These are phyloP conservation scores for Gallinago media DNA, from an alignment of 2,113 vertebrate species.

Conservation along the genomic window DNA sequence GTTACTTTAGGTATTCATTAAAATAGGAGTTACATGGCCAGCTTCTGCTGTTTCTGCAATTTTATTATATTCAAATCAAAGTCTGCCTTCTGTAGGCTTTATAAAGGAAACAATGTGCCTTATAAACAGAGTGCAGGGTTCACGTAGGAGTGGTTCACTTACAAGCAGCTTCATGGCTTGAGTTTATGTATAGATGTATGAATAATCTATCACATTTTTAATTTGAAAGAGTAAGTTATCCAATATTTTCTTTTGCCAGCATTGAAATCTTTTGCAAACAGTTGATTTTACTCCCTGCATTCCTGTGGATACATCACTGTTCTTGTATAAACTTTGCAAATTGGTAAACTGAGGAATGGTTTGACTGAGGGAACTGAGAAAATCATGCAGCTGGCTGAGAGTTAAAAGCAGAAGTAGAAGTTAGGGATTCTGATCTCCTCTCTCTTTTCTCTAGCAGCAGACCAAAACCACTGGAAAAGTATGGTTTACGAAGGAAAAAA, in stretches of 20 bases:
- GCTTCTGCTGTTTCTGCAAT: constrained; percentile 62
- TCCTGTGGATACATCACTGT: background rate
- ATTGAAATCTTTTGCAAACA: background rate
- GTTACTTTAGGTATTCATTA: constrained; percentile 65
- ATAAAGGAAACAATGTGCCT: constrained; percentile 39
- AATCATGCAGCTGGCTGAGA: background rate
- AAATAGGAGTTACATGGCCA: constrained; percentile 41
- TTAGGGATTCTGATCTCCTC: background rate
- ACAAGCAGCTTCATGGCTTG: constrained; percentile 15
- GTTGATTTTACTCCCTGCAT: background rate
- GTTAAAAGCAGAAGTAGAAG: background rate
- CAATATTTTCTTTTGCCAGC: background rate
- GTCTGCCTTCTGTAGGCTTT: constrained; percentile 21
- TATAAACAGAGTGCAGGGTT: constrained; percentile 58
- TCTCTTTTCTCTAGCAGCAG: background rate
- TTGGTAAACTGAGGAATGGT: constrained; percentile 41
- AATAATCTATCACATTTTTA: constrained; percentile 32
- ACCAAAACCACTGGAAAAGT: background rate
- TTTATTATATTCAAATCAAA: constrained; percentile 57
- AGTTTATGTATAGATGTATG: background rate
- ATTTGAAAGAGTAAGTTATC: constrained; percentile 8
- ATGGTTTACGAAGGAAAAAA: background rate
- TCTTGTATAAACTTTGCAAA: background rate
- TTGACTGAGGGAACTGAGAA: background rate
- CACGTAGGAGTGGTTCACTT: constrained; percentile 12